A percentile compares a stretch with the other conserved stretches of the same genome.
Conservation (phyloP, 2,113 vertebrate genomes). For the Erinaceus europaeus region DNA sequence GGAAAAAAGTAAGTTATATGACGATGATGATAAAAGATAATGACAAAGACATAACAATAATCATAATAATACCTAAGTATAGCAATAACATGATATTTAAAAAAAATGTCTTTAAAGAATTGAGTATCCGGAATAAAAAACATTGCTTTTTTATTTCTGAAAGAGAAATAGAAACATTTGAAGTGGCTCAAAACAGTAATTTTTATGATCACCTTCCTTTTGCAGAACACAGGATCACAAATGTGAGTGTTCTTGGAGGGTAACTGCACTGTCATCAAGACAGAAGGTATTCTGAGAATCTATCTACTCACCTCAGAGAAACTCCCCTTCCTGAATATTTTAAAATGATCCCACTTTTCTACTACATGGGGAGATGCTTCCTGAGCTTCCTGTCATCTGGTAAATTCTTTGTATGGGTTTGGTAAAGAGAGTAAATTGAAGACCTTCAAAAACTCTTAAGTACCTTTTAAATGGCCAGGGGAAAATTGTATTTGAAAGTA, state of each 20-base stretch:
- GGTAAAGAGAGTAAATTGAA: neutral
- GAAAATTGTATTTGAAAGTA: neutral
- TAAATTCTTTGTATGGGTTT: neutral
- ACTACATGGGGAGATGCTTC: neutral
- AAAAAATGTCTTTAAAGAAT: neutral
- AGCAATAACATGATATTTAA: neutral
- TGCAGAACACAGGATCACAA: neutral
- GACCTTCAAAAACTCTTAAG: neutral
- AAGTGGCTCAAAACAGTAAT: neutral
- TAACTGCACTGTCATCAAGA: neutral
- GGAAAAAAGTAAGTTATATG: neutral
- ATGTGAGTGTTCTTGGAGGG: neutral
- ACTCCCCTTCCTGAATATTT: neutral
- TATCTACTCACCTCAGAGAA: neutral
- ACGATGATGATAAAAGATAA: neutral
- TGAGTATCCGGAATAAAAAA: neutral
- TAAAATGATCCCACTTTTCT: neutral
- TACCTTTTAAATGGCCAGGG: neutral
- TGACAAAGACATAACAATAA: neutral
- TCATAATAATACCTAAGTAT: neutral
- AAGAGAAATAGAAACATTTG: neutral
- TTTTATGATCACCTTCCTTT: neutral
- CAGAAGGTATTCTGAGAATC: neutral
- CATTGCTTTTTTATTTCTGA: neutral
- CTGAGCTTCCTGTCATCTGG: neutral